phyloP scores from a whole-genome alignment of 2,888 invertebrate genomes.

The Acleris emargana region DNA sequence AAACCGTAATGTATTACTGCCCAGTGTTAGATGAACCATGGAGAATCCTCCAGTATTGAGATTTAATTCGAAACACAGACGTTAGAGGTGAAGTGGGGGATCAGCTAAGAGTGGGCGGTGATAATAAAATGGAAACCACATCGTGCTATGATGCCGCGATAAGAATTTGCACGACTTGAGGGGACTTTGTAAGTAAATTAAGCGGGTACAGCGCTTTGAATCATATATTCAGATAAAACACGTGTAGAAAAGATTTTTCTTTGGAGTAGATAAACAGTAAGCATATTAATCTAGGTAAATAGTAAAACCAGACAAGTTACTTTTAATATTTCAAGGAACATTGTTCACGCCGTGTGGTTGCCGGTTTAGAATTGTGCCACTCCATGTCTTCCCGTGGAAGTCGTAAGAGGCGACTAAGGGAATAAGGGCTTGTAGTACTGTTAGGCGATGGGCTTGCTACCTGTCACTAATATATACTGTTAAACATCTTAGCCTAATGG shows the following conservation, averaged over 20 bases:
- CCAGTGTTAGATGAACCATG: conserved; percentile 26
- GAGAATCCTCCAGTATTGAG: conserved; percentile 4
- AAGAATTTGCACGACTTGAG: conserved; percentile 69
- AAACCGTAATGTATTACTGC: conserved; percentile 12
- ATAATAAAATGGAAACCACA: conserved; percentile 59
- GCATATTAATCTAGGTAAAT: too few relatives aligned
- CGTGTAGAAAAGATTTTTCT: not conserved
- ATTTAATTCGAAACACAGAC: not conserved
- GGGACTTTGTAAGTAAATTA: conserved; percentile 42
- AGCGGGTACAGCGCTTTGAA: conserved; percentile 44
- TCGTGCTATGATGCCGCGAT: conserved; percentile 69
- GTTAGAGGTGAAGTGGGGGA: conserved; percentile 31
- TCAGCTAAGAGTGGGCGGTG: conserved; percentile 44
- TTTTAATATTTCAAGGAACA: too few relatives aligned
- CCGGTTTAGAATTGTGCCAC: too few relatives aligned
- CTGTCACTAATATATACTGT: too few relatives aligned
- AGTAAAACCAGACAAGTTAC: too few relatives aligned
- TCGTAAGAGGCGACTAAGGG: too few relatives aligned
- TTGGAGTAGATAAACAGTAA: too few relatives aligned
- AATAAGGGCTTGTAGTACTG: too few relatives aligned
- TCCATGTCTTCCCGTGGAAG: too few relatives aligned
- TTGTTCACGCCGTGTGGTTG: too few relatives aligned
- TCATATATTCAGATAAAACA: not conserved
- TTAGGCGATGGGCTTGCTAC: too few relatives aligned
- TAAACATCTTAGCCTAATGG: too few relatives aligned